Percentiles rank a stretch among this genome's conserved stretches.
Conservation (phyloP, 30 jellyfish, hydroid and myxozoan species). For the Catostylus mosaicus region DNA sequence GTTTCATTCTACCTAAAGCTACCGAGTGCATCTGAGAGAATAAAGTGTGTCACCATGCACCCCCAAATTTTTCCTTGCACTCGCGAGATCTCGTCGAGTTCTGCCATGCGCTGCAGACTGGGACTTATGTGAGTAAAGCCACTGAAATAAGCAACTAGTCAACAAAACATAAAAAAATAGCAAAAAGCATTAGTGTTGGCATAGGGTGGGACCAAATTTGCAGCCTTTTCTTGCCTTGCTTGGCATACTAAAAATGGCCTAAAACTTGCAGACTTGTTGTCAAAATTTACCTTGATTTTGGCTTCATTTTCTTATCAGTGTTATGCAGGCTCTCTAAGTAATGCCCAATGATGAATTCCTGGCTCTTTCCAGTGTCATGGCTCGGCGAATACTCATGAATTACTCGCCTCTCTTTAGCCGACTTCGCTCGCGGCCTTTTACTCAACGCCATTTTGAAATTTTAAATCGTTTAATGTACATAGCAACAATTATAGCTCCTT, state of each 20-base stretch:
- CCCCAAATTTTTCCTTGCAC: no score
- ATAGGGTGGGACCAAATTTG: background rate
- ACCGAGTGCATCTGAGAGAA: no score
- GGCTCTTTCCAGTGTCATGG: background rate
- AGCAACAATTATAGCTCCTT: conserved; percentile 41
- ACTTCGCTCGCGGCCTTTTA: conserved; percentile 21
- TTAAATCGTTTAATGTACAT: background rate
- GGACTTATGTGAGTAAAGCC: no score
- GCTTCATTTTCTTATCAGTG: background rate
- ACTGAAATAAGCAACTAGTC: no score
- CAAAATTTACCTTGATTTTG: conserved; percentile 6
- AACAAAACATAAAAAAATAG: no score
- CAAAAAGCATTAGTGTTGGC: no score
- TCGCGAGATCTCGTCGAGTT: no score
- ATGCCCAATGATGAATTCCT: conserved; percentile 15
- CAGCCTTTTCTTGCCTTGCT: no score
- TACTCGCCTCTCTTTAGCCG: conserved; percentile 22
- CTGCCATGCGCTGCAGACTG: no score
- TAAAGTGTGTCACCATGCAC: no score
- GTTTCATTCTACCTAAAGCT: no score
- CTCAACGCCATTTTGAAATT: conserved; percentile 33
- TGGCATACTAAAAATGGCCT: background rate
- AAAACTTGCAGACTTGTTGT: background rate
- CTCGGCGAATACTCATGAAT: conserved; percentile 13
- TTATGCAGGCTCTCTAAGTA: conserved; percentile 28